Evolutionary conservation across 2,113 vertebrate genomes (phyloP), one percentile per base, ranked within the genome.

Genomic region (Leptobrachium ailaonicum): DNA sequence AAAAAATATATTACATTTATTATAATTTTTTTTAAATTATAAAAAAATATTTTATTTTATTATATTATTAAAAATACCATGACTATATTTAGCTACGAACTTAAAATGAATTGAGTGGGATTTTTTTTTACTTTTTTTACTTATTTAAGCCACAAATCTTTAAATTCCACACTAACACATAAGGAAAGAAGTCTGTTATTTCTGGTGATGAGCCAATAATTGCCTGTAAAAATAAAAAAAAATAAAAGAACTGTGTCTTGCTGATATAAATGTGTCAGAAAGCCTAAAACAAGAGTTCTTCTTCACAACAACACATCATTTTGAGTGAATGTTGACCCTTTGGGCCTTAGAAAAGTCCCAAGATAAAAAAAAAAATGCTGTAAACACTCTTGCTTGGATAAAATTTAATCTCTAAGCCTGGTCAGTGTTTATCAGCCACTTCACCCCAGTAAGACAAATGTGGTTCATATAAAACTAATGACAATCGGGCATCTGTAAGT

Each of bases 191-290:
- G 54, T 73, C 72, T 73, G 54, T 73, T 73, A 73, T 73, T 80
- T 10, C 50, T 80, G 77, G 70, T 43, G n/a, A 20, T 0, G n/a
- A 44, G 77, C 71, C 77, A 80, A 50, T 32, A 60, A 56, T 66
- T 20, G 41, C 62, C 69, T 67, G 53, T 45, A 70, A 70, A 77
- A 77, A 32, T 32, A 32, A 32, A 32, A 32, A 32, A 32, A 32
- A 32, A 32, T 32, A 32, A 77, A 77, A 77, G 64, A 62, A 56
- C 66, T 70, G 68, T 54, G 44, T 73, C 67, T 66, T 73, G 70
- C 77, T 73, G 77, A 80, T 71, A 80, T 80, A 80, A 80, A 80
- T 73, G 77, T 80, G 77, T 80, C 77, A 80, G 41, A 63, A 64
- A 66, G 62, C 70, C 50, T 73, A 80, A 73, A 66, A 67, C 67